Evolutionary conservation across 1,140 invertebrate genomes (phyloP).

Genomic region (Glossosoma conforme): DNA sequence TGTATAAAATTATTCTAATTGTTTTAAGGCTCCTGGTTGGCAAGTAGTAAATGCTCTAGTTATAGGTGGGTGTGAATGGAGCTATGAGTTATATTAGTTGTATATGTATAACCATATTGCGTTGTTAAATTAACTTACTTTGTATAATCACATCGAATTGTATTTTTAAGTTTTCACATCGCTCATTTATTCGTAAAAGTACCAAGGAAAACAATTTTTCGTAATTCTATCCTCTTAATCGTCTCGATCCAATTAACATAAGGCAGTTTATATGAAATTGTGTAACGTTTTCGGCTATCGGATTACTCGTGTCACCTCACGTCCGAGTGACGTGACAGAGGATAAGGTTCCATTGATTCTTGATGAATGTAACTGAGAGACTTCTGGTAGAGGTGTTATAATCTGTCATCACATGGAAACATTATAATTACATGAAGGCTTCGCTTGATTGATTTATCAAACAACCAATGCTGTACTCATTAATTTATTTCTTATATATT

Average conservation of each 20-base stretch:
- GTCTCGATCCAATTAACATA: slow-evolving; percentile 20
- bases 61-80: neutral
- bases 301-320: slow-evolving; percentile 6
- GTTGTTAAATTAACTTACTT: neutral
- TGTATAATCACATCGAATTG: neutral
- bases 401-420: neutral
- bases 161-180: neutral
- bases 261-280: slow-evolving; percentile 4
- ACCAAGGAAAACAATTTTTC: neutral
- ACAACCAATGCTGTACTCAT: neutral
- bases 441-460: neutral
- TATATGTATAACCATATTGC: neutral
- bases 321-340: no score
- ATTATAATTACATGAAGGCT: neutral
- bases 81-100: neutral
- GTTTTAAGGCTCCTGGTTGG: no score
- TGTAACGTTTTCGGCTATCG: slow-evolving; percentile 14
- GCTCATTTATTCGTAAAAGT: neutral
- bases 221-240: slow-evolving; percentile 15
- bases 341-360: no score
- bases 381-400: neutral
- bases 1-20: no score
- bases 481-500: neutral
- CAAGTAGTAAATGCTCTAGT: neutral
- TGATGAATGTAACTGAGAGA: neutral